These are phyloP conservation scores for Polydrusus cervinus DNA, from an alignment of 2,888 invertebrate species.

Conservation along the genomic window DNA sequence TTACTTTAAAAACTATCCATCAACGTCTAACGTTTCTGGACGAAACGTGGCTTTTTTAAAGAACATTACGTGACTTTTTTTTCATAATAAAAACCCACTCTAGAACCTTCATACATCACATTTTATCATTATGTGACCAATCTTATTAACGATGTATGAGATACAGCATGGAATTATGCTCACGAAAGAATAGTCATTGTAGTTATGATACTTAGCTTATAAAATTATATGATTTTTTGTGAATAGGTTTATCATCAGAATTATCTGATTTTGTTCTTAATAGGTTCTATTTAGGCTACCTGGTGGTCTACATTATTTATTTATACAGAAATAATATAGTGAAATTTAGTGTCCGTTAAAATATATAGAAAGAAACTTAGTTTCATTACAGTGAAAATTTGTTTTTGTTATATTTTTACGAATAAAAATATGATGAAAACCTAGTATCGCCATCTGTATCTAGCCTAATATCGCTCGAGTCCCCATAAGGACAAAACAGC, in stretches of 20 bases:
- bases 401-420: no score
- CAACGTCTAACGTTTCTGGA: no score
- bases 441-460: no score
- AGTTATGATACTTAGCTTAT: slow-evolving; percentile 3
- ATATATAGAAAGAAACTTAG: no score
- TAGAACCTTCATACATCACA: not conserved
- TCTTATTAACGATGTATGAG: slow-evolving; percentile 3
- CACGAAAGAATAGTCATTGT: slow-evolving; percentile 13
- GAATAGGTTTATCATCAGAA: not conserved
- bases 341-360: no score
- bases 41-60: no score
- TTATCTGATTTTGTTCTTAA: slow-evolving; percentile 9
- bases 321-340: no score
- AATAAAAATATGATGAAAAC: no score
- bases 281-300: not conserved
- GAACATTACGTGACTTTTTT: not conserved
- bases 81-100: not conserved
- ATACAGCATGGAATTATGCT: slow-evolving; percentile 2
- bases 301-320: not conserved
- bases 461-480: no score
- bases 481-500: no score
- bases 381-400: no score
- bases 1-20: no score
- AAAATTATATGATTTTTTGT: slow-evolving; percentile 11
- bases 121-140: slow-evolving; percentile 5